Base-by-base conservation (phyloP, 2,113 vertebrate species). In the Hystrix cristata region DNA sequence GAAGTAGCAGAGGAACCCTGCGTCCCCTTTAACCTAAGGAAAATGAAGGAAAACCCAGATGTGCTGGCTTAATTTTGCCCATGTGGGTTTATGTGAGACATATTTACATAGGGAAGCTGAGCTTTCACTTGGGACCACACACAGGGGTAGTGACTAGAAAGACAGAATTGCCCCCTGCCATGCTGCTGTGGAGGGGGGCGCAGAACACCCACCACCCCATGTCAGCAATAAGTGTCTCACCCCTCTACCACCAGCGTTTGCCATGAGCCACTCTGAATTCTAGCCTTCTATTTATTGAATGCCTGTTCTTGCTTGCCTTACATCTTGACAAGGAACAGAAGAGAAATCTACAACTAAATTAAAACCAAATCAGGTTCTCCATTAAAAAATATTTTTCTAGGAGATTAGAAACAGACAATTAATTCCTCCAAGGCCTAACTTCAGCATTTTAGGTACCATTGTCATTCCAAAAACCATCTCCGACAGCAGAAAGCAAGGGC, bases 1-100 rank as follows among this genome's bases (percentile, higher is more conserved):
- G 6, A 7, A 9, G 2, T 3, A 11, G 48, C 0, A 7, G 27
- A 4, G 21, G 19, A 31, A 7, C 51, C 1, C 4, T 16, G 5
- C 5, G 12, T 12, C 21, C 34, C 25, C 59, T 81, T 81, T 67
- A 72, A 43, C 5, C 53, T 18, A 2, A 6, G 14, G 67, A 34
- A 82, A 78, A 53, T 23, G 6, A 55, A 46, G 81, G 57, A 14
- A 95, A 60, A 21, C 7, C 16, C 25, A 62, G 46, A 16, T 19
- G n/a, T 51, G 3, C 3, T 4, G n/a, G 18, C 81, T 86, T 60
- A 21, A 9, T 71, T 62, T 60, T 23, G 71, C 15, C 13, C 19
- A 16, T 3, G 0, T 4, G 16, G 31, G 19, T 27, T 65, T 80
- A n/a, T 62, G 7, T n/a, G 82, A 88, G 25, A 11, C 43, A 23